Evolutionary conservation across 2,888 invertebrate genomes (phyloP), one percentile per base, ranked within the genome.

Genomic region (Pomacea canaliculata): DNA sequence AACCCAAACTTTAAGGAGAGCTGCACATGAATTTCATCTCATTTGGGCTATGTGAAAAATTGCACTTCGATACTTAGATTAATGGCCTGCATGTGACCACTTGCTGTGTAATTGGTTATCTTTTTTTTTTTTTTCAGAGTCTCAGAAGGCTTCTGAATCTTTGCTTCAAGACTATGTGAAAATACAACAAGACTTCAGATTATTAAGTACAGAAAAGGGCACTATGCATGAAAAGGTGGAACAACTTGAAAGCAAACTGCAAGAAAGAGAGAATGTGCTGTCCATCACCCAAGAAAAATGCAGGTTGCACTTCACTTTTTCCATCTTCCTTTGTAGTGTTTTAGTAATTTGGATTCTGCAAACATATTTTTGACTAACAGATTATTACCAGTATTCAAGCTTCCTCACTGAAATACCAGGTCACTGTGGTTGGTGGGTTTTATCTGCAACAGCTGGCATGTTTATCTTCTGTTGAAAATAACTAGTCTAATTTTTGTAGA

Each of bases 281-380:
- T 23, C 62, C 10, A 9, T 27, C 49, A 18, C 23, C 10, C 48
- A 62, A 68, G 49, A 74, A n/a, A 68, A 62, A 67, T 69, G 69
- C 74, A 74, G 74, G 74, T 74, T 62, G 59, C 60, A 48, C 8
- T 5, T 60, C 7, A 4, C 74, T 69, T 62, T 74, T n/a, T 74
- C 19, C 62, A 18, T 74, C 19, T 48, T 74, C 51, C 63, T 63
- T 23, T 63, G n/a, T 63, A 19, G 63, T 56, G 51, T 16, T 56
- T 56, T 56, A 56, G 51, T 56, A 13, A 10, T 56, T 16, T 56
- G 51, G 51, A 56, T 27, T 63, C 9, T 63, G 63, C 10, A 63
- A 63, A 10, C 27, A 19, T 27, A 12, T 63, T 63, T 27, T 19
- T 63, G 63, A 27, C 9, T 19, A 60, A 63, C 23, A 63, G n/a